Conservation (phyloP, 2,888 invertebrate genomes). For the Agrenia bidenticulata region DNA sequence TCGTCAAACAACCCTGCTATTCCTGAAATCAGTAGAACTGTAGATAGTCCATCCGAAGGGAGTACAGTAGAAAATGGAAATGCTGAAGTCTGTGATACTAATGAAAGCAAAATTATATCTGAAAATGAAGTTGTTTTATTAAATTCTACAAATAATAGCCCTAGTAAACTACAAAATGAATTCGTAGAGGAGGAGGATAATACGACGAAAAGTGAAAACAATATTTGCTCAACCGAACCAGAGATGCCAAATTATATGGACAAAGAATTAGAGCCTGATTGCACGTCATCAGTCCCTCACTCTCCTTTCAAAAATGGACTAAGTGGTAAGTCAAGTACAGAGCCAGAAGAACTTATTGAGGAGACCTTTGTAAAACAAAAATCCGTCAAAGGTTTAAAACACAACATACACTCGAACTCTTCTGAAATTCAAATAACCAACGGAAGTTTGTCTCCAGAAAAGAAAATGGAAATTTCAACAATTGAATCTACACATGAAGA, state of each 20-base stretch:
- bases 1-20: slow-evolving; percentile 9
- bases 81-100: slow-evolving; percentile 25
- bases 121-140: background rate
- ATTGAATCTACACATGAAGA: slow-evolving; percentile 20
- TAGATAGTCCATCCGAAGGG: background rate
- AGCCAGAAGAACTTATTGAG: slow-evolving; percentile 30
- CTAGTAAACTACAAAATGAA: slow-evolving; percentile 19
- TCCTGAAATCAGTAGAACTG: background rate
- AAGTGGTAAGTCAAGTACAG: slow-evolving; percentile 51
- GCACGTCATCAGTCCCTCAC: slow-evolving; percentile 22
- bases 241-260: slow-evolving; percentile 35
- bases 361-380: slow-evolving; percentile 4
- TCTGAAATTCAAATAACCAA: slow-evolving; percentile 2
- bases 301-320: slow-evolving; percentile 41
- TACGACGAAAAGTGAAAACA: slow-evolving; percentile 29
- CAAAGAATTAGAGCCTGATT: slow-evolving; percentile 24
- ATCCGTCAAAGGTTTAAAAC: background rate
- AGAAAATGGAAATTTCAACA: slow-evolving; percentile 17
- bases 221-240: slow-evolving; percentile 50
- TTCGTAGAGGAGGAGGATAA: slow-evolving; percentile 23
- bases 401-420: background rate
- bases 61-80: slow-evolving; percentile 18
- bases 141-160: background rate
- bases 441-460: slow-evolving; percentile 18
- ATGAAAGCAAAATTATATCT: slow-evolving; percentile 11